Evolutionary conservation across 2,113 vertebrate species (phyloP), one percentile per base, ranked within the genome.

Genomic region (Salvelinus namaycush): DNA sequence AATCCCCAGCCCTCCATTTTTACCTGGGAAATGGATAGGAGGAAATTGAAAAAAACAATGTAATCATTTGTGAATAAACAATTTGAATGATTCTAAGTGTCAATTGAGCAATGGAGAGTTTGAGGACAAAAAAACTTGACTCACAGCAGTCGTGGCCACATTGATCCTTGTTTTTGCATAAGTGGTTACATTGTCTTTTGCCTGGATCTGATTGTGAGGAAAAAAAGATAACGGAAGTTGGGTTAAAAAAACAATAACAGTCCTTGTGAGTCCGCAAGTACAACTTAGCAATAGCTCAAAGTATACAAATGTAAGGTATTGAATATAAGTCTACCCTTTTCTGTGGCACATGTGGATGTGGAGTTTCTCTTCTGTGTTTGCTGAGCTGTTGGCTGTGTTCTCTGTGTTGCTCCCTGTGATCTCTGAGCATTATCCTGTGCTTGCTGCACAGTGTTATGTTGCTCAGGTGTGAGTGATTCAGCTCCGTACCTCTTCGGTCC

Each of bases 91-190:
- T 5, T 54, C 51, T 5, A 54, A 18, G 16, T 54, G 12, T 16
- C 51, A 54, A 16, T 54, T 54, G 16, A 18, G 14, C 13, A 18
- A 54, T 54, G 16, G 51, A 54, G 13, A 54, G 49, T 73, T 49
- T 57, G 59, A 8, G 20, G 39, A 44, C 39, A 11, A 44, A 79
- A 79, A 34, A 49, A 27, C 24, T 71, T 16, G 83, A 97, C 97
- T 96, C 86, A 99, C 97, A 99, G 87, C 97, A 99, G 69, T 98
- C 96, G 72, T 99, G 97, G 76, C 93, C 96, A 93, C 97, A 99
- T 5, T 86, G 76, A 39, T 95, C 93, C 88, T 99, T 99, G 83
- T 96, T 98, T 93, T 95, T 99, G 91, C 97, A 99, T 73, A 94
- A 94, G 88, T 99, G 97, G 90, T 96, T 95, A 84, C 97, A 99